Evolutionary conservation across 2,113 vertebrate genomes (phyloP).

Genomic region (Laticauda colubrina): DNA sequence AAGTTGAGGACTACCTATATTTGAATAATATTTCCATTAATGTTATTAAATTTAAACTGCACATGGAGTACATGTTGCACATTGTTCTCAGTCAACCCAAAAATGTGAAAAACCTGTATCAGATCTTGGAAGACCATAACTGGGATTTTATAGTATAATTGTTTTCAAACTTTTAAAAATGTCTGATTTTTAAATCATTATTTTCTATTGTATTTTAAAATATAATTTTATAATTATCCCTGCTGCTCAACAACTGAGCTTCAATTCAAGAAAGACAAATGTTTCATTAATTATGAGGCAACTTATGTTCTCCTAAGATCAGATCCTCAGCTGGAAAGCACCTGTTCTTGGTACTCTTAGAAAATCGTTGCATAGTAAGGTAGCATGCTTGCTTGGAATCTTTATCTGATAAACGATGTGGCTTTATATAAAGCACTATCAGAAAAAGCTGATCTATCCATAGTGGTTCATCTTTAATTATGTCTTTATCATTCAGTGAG

Average conservation of each 20-base stretch:
- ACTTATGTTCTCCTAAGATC: not conserved
- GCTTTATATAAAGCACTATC: not conserved
- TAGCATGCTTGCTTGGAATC: not conserved
- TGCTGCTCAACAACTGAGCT: not conserved
- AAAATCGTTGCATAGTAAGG: not conserved
- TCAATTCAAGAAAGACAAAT: not conserved
- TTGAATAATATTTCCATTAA: not conserved
- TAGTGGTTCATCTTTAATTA: not conserved
- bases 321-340: not conserved
- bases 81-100: not conserved
- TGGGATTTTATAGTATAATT: slow-evolving; percentile 16
- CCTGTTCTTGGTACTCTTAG: not conserved
- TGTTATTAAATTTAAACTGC: not conserved
- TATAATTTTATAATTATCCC: not conserved
- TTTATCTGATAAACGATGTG: not conserved
- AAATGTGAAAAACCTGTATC: not conserved
- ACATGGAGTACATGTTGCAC: not conserved
- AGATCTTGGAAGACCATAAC: not conserved
- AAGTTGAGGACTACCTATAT: no score
- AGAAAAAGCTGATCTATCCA: not conserved
- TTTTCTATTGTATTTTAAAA: not conserved
- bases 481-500: not conserved
- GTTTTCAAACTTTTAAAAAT: slow-evolving; percentile 56
- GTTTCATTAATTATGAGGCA: not conserved
- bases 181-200: not conserved